Percentiles rank a stretch among this genome's conserved stretches.
Conservation (phyloP, 2,888 invertebrate genomes). For the Scaptomyza polygonia region DNA sequence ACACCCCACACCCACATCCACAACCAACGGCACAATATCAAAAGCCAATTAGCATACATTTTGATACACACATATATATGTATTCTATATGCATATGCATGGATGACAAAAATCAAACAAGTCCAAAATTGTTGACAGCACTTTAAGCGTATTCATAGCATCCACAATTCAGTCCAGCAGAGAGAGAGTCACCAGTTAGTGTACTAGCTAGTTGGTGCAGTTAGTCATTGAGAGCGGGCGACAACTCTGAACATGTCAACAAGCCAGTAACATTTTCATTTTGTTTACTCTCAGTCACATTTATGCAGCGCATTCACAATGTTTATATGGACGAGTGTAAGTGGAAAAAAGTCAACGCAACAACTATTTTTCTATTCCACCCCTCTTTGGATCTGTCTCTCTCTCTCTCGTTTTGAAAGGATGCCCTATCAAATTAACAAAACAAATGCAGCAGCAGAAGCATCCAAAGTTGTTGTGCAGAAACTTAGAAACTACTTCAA, state of each 20-base stretch:
- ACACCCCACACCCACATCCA: no score
- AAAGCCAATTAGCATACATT: slow-evolving; percentile 80
- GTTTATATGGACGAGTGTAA: slow-evolving; percentile 42
- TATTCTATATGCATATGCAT: slow-evolving; percentile 4
- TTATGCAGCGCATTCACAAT: slow-evolving; percentile 41
- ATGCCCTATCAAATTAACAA: slow-evolving; percentile 77
- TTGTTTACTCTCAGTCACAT: slow-evolving; percentile 69
- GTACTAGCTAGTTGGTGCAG: slow-evolving; percentile 9
- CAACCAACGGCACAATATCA: slow-evolving; percentile 68
- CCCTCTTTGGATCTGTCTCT: slow-evolving; percentile 15
- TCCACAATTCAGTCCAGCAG: slow-evolving; percentile 10
- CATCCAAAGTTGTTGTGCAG: slow-evolving; percentile 38
- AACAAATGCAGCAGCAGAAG: slow-evolving; percentile 57
- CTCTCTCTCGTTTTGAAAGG: slow-evolving; percentile 1
- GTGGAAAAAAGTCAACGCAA: slow-evolving; percentile 66
- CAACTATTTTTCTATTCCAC: slow-evolving; percentile 38
- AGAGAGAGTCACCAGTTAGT: slow-evolving; percentile 11
- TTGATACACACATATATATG: slow-evolving; percentile 32
- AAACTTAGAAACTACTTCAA: slow-evolving; percentile 79
- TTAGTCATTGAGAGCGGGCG: slow-evolving; percentile 9
- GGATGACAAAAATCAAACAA: slow-evolving; percentile 69
- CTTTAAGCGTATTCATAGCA: slow-evolving; percentile 73
- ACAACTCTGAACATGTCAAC: slow-evolving; percentile 63
- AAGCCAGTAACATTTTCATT: slow-evolving; percentile 63
- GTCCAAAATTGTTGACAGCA: slow-evolving; percentile 70